These are phyloP conservation scores for Orgyia antiqua DNA, from an alignment of 2,888 invertebrate genomes.

Conservation along the genomic window DNA sequence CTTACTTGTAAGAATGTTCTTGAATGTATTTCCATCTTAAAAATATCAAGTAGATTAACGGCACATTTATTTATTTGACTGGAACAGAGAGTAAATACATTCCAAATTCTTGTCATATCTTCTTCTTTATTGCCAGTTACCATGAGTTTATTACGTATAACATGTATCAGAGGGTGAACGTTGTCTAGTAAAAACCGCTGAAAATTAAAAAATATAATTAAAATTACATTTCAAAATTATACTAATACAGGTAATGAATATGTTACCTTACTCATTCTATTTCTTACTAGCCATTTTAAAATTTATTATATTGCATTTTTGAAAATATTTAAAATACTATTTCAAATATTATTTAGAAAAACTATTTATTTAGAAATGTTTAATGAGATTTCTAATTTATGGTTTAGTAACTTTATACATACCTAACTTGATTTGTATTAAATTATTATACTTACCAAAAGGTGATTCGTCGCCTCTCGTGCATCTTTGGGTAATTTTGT, in stretches of 20 bases:
- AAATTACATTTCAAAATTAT: background rate
- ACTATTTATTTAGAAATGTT: no score
- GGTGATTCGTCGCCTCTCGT: slow-evolving; percentile 38
- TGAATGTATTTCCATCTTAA: slow-evolving; percentile 49
- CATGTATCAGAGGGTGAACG: slow-evolving; percentile 43
- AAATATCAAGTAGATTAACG: slow-evolving; percentile 51
- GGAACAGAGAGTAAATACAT: slow-evolving; percentile 52
- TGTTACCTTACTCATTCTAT: no score
- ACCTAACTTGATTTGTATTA: no score
- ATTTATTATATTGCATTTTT: no score
- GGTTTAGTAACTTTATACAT: no score
- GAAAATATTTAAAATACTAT: no score
- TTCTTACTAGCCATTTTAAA: no score
- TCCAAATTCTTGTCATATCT: slow-evolving; percentile 34
- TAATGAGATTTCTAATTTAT: no score
- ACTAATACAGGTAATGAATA: no score
- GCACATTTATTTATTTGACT: slow-evolving; percentile 65
- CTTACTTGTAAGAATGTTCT: slow-evolving; percentile 44
- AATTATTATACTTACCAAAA: slow-evolving; percentile 39
- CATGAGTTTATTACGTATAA: slow-evolving; percentile 39
- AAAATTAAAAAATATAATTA: background rate
- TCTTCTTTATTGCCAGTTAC: slow-evolving; percentile 19
- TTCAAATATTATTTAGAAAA: no score
- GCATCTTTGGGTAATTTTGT: slow-evolving; percentile 31
- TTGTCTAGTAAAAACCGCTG: slow-evolving; percentile 45